Evolutionary conservation across 2,113 vertebrate genomes (phyloP), one percentile per base, ranked within the genome.

Genomic region (Atractosteus spatula): DNA sequence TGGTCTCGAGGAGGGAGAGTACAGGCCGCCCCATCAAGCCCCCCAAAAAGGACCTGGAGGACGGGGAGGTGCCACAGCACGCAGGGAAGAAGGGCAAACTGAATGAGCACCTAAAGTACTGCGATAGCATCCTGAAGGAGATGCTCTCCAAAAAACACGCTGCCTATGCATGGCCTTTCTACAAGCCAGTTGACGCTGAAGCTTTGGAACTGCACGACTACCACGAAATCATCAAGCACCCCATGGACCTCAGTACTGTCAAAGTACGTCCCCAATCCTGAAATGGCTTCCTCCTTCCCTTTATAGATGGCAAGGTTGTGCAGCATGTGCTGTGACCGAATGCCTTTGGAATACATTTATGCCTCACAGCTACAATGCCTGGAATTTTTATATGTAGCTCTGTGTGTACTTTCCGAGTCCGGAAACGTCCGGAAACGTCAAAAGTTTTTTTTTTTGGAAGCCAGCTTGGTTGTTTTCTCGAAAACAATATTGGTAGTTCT

Each of bases 231-330:
- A 96, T 99, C 92, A 99, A 98, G 85, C 92, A 95, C 86, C 97
- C 97, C 17, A 99, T 99, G 97, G 97, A 98, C 82, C 96, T 99
- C 81, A 92, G 96, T 87, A 97, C 95, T 43, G 93, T 99, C 61
- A 97, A 98, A 89, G 97, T 98, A 85, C 0, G 89, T 64, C 17
- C 6, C 12, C 6, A 8, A 14, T 63, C 44, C 47, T 51, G 47
- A 51, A 57, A 5, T 47, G 4, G 4, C 68, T 45, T 43, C 8
- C 42, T 54, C 17, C 8, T 14, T 42, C 16, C 69, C 29, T 29
- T 29, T 29, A 29, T 29, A 29, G 1, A 29, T 29, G 29, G 29
- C 29, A 29, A 29, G 29, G 29, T 29, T 29, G 29, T 29, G 29
- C 29, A 7, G 8, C 12, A 44, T 4, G 41, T 42, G 41, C 7